phyloP scores from a whole-genome alignment of 2,888 invertebrate genomes.

The Microdon myrmicae region DNA sequence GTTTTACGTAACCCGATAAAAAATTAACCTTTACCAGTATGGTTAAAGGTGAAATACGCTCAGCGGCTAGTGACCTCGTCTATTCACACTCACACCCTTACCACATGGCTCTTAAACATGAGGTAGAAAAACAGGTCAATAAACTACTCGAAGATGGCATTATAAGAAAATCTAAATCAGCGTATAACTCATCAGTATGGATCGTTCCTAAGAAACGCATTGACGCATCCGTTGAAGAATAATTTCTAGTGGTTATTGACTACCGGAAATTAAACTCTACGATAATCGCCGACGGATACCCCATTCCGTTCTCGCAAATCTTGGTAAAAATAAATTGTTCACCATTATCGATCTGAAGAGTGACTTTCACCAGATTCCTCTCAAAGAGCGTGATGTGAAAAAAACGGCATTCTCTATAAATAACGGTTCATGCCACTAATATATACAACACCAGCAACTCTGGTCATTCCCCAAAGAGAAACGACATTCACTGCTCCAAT shows the following conservation, averaged over 20 bases:
- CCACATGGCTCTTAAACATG: conserved; percentile 12
- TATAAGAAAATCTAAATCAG: conserved; percentile 8
- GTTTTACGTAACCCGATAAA: conserved; percentile 12
- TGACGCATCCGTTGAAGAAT: conserved; percentile 8
- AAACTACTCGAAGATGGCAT: conserved; percentile 6
- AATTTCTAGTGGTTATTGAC: conserved; percentile 26
- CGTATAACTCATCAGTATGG: conserved; percentile 15
- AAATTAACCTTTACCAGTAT: conserved; percentile 15
- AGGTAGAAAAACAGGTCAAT: conserved; percentile 21
- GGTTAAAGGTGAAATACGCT: conserved; percentile 18
- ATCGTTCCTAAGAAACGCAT: conserved; percentile 18
- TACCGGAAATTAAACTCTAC: conserved; percentile 24
- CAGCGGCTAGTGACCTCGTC: conserved; percentile 10
- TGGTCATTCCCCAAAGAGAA: too few species aligned
- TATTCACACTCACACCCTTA: conserved; percentile 31
- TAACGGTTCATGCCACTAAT: conserved; percentile 22
- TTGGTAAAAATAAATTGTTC: too few species aligned
- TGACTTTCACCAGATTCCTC: conserved; percentile 17
- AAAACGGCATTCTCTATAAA: conserved; percentile 34
- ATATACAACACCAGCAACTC: too few species aligned
- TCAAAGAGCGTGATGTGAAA: conserved; percentile 15
- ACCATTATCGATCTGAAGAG: conserved; percentile 14
- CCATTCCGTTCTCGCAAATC: too few species aligned
- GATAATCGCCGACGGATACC: conserved; percentile 27
- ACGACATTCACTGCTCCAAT: too few species aligned